These are phyloP conservation scores for Troilus luridus DNA, from an alignment of 2,888 invertebrate genomes.

Conservation along the genomic window DNA sequence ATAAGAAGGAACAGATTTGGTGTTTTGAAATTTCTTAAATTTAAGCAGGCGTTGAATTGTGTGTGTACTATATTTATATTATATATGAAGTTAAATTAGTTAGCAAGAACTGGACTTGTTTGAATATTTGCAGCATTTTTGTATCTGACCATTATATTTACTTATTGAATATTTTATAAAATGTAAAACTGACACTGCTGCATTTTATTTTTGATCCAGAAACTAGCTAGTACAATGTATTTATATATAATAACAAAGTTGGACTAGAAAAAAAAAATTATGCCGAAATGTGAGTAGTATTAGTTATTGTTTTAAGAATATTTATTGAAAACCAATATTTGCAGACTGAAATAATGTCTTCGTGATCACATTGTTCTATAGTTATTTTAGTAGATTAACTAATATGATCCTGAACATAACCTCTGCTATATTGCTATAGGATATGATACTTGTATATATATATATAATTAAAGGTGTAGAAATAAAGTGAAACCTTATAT, in stretches of 20 bases:
- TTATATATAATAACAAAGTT: not conserved
- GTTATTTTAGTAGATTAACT: not conserved
- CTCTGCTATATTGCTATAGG: no score
- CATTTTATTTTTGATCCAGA: not conserved
- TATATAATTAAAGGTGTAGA: not conserved
- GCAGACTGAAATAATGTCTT: no score
- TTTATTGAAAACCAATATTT: not conserved
- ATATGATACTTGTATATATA: not conserved
- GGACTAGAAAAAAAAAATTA: not conserved
- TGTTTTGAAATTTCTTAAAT: no score
- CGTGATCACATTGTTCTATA: not conserved
- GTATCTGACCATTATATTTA: not conserved
- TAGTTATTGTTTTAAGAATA: not conserved
- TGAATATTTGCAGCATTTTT: no score
- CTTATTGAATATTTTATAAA: not conserved
- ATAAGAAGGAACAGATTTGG: no score
- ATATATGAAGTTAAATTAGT: no score
- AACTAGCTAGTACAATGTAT: not conserved
- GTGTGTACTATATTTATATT: no score
- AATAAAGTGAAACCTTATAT: not conserved
- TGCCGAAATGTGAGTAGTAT: not conserved
- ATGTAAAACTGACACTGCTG: not conserved
- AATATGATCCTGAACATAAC: not conserved
- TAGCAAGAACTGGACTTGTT: no score
- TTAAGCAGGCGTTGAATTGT: no score